Conservation (phyloP, 2,113 vertebrate genomes). For the Eidolon helvum region DNA sequence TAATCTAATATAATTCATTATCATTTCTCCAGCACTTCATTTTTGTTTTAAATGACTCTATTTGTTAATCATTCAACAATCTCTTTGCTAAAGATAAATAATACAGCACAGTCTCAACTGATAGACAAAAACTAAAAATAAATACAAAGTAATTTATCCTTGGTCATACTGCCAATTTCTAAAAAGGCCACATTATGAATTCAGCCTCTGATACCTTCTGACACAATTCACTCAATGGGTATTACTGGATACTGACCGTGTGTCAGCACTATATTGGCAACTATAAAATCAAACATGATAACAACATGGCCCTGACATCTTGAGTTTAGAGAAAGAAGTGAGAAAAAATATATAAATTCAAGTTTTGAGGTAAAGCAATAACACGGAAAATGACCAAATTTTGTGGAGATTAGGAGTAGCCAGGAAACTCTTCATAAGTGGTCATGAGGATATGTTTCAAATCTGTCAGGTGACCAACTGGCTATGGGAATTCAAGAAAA, state of each 20-base stretch:
- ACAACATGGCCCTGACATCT: not conserved
- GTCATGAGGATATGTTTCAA: not conserved
- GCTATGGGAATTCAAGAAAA: not conserved
- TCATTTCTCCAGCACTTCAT: slow-evolving; percentile 52
- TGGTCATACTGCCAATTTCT: not conserved
- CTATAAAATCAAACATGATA: not conserved
- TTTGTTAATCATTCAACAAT: slow-evolving; percentile 56
- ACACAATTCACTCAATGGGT: not conserved
- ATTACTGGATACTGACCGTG: not conserved
- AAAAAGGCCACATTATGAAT: not conserved
- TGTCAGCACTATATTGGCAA: not conserved
- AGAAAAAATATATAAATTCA: not conserved
- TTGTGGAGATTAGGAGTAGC: not conserved
- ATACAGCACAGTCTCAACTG: not conserved
- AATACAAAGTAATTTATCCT: slow-evolving; percentile 18
- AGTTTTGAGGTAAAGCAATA: not conserved
- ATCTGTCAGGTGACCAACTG: not conserved
- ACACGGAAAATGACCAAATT: not conserved
- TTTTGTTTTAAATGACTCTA: slow-evolving; percentile 53
- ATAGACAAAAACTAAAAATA: slow-evolving; percentile 14
- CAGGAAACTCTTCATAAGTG: not conserved
- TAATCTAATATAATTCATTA: slow-evolving; percentile 63
- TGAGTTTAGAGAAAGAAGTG: not conserved
- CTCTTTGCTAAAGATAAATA: slow-evolving; percentile 36
- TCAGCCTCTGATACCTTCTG: not conserved